Base-by-base conservation (phyloP, 2,797 vertebrate species). In the Gephyroberyx darwinii region DNA sequence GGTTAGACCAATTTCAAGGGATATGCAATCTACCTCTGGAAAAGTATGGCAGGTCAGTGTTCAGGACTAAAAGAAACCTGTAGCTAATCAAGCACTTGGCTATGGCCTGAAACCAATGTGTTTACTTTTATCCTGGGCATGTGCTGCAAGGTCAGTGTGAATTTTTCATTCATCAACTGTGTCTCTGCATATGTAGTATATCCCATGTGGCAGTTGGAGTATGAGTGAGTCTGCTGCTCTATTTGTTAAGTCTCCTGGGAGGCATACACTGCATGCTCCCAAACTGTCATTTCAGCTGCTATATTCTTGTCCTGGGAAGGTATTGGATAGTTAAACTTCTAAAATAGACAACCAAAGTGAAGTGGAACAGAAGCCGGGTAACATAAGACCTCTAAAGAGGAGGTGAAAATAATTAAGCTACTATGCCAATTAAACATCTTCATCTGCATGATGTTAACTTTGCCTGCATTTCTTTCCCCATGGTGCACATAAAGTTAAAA, bases 221-320 rank as follows among this genome's bases (percentile, higher is more conserved):
- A 65, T n/a, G 22, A 67, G 55, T 35, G 10, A 76, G 59, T 50
- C 58, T 74, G 56, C 41, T 75, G 74, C 70, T 85, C 82, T 78
- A 66, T 81, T 86, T 86, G 57, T 69, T 48, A 71, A 50, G 31
- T 54, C 81, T 82, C 81, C 26, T 57, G 78, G 74, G 74, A 82
- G 50, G 41, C 22, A 2, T 39, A 33, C 52, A 61, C 68, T 41
- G 14, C 53, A 52, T 65, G 74, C 61, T 80, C 69, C 48, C 60
- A 83, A 77, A 84, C 78, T 78, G 85, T 86, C 79, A 83, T 75
- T 65, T 80, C 80, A 68, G 35, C 20, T 43, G 8, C 52, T 79
- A 78, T 80, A 83, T 83, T 80, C 82, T 83, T 77, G 55, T 56
- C 65, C 56, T 6, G 14, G 55, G 64, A 69, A 82, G 60, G 66